phyloP scores from a whole-genome alignment of 2,113 vertebrate species.

The Monarcha castaneiventris region DNA sequence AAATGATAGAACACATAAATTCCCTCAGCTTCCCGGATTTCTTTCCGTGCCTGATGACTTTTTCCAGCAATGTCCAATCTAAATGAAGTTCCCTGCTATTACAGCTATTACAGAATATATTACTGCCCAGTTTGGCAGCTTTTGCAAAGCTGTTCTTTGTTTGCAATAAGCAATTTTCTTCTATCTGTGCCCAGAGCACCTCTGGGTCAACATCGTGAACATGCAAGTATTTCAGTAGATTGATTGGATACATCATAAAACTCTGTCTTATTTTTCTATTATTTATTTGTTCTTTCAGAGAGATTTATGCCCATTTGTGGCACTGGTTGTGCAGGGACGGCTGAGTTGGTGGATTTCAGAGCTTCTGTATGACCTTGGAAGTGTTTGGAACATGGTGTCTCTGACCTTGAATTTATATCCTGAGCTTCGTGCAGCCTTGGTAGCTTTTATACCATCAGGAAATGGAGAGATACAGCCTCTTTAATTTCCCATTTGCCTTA shows the following conservation, averaged over 20 bases:
- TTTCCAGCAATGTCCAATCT: not conserved
- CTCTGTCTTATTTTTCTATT: not conserved
- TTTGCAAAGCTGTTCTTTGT: conserved; percentile 18
- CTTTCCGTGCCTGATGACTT: not conserved
- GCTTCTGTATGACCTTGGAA: not conserved
- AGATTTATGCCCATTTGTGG: not conserved
- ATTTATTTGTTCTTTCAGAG: not conserved
- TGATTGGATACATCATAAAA: not conserved
- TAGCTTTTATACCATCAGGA: not conserved
- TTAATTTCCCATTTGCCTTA: conserved; percentile 11
- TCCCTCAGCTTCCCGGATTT: not conserved
- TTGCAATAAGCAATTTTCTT: conserved; percentile 41
- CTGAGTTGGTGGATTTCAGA: not conserved
- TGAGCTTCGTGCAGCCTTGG: not conserved
- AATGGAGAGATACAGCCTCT: not conserved
- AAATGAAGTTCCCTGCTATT: conserved; percentile 26
- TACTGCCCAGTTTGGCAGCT: conserved; percentile 7
- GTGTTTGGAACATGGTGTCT: not conserved
- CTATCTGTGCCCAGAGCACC: conserved; percentile 5
- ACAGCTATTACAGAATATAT: conserved; percentile 40
- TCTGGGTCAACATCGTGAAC: conserved; percentile 26
- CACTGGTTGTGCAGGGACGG: not conserved
- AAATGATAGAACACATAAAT: not conserved
- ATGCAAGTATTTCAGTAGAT: conserved; percentile 28
- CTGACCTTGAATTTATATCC: not conserved